Evolutionary conservation across 2,113 vertebrate species (phyloP).

Genomic region (Natator depressus): DNA sequence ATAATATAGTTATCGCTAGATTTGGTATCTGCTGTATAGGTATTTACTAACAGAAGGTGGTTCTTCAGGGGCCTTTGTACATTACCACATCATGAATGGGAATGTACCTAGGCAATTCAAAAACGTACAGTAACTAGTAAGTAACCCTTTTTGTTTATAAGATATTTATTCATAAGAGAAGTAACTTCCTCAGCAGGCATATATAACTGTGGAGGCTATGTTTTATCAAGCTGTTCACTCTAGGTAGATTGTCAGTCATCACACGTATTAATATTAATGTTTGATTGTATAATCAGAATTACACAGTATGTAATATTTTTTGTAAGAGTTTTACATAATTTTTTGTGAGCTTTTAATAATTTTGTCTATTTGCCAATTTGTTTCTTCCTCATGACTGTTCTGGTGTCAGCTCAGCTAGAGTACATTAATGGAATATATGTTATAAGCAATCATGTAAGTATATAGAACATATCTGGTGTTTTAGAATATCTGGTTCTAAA

Average conservation of each 20-base stretch:
- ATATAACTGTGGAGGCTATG: neutral
- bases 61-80: neutral
- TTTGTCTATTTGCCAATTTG: neutral
- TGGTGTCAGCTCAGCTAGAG: neutral
- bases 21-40: neutral
- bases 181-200: neutral
- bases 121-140: neutral
- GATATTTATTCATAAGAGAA: neutral
- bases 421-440: neutral
- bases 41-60: neutral
- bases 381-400: neutral
- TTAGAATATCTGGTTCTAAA: neutral
- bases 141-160: neutral
- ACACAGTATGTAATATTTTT: neutral
- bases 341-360: neutral
- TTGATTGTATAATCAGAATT: neutral
- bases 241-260: neutral
- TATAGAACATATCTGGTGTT: neutral
- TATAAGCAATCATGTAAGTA: neutral
- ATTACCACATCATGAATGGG: neutral
- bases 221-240: neutral
- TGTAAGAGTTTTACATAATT: neutral
- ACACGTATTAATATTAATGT: neutral
- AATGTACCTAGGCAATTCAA: neutral
- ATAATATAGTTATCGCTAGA: accelerated